Evolutionary conservation across 2,888 invertebrate species (phyloP).

Genomic region (Andrena hattorfiana): DNA sequence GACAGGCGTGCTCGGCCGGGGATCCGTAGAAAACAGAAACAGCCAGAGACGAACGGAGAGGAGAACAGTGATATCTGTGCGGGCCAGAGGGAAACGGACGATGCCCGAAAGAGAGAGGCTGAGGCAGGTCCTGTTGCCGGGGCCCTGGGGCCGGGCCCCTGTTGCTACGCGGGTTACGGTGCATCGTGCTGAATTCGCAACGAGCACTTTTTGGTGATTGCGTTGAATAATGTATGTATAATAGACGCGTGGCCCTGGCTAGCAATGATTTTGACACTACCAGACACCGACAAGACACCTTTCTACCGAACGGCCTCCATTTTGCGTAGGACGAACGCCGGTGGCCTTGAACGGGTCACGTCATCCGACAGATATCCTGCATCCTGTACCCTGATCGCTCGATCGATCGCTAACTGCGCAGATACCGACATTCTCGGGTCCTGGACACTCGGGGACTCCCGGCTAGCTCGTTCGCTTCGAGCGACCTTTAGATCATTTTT

Average conservation of each 20-base stretch:
- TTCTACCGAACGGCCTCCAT: slow-evolving; percentile 39
- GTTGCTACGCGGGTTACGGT: slow-evolving; percentile 80
- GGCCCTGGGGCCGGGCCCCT: slow-evolving; percentile 75
- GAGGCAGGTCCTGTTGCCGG: slow-evolving; percentile 72
- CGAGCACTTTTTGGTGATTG: slow-evolving; percentile 75
- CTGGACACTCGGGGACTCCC: too few species aligned
- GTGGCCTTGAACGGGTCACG: slow-evolving; percentile 63
- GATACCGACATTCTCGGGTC: slow-evolving; percentile 17
- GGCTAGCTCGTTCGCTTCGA: not conserved
- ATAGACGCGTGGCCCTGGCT: slow-evolving; percentile 65
- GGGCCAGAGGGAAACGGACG: slow-evolving; percentile 40
- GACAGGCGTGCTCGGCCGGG: slow-evolving; percentile 35
- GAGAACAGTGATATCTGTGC: slow-evolving; percentile 47
- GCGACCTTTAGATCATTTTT: not conserved
- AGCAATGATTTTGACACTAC: slow-evolving; percentile 56
- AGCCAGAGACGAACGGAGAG: slow-evolving; percentile 32
- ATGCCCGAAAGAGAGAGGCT: slow-evolving; percentile 59
- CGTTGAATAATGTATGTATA: slow-evolving; percentile 76
- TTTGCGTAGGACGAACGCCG: slow-evolving; percentile 52
- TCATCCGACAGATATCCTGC: slow-evolving; percentile 64
- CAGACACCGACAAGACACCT: slow-evolving; percentile 28
- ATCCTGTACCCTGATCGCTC: slow-evolving; percentile 50
- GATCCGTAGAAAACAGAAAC: slow-evolving; percentile 37
- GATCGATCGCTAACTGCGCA: slow-evolving; percentile 58
- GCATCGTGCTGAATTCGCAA: slow-evolving; percentile 82